phyloP scores from a whole-genome alignment of 64 coral and sea anemone species.

The Pocillopora damicornis region DNA sequence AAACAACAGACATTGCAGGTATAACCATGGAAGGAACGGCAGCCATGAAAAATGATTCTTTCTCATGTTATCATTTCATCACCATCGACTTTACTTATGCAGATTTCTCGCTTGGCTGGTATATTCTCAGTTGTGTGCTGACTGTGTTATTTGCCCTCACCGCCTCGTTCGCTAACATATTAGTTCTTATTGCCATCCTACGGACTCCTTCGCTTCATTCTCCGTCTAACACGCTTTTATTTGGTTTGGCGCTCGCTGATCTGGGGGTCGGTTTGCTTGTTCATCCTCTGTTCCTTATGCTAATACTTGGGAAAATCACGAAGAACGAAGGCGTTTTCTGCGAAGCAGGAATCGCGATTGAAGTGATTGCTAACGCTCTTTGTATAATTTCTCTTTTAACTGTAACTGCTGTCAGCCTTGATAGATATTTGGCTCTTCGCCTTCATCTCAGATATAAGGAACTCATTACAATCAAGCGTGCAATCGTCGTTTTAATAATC shows the following conservation, averaged over 20 bases:
- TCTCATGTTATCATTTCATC: constrained; percentile 9
- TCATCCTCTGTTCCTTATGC: constrained; percentile 8
- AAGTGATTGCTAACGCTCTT: constrained; percentile 19
- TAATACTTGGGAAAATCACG: neutral
- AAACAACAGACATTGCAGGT: neutral
- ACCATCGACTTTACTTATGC: neutral
- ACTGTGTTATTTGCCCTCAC: neutral
- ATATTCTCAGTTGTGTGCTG: neutral
- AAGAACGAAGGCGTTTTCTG: constrained; percentile 1
- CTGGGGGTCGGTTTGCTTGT: constrained; percentile 29
- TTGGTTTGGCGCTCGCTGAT: constrained; percentile 18
- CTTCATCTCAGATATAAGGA: constrained; percentile 36
- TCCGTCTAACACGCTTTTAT: constrained; percentile 28
- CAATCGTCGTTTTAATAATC: neutral
- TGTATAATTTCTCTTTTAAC: constrained; percentile 34
- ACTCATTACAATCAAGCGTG: constrained; percentile 8
- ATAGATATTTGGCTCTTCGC: constrained; percentile 22
- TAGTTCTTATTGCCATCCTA: constrained; percentile 11
- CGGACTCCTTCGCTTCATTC: constrained; percentile 25
- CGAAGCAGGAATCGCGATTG: neutral
- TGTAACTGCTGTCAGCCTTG: constrained; percentile 29
- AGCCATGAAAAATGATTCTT: neutral
- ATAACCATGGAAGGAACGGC: neutral
- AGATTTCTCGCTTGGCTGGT: neutral
- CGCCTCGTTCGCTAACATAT: neutral